Conservation (phyloP, 2,888 invertebrate species). For the Candidula unifasciata region DNA sequence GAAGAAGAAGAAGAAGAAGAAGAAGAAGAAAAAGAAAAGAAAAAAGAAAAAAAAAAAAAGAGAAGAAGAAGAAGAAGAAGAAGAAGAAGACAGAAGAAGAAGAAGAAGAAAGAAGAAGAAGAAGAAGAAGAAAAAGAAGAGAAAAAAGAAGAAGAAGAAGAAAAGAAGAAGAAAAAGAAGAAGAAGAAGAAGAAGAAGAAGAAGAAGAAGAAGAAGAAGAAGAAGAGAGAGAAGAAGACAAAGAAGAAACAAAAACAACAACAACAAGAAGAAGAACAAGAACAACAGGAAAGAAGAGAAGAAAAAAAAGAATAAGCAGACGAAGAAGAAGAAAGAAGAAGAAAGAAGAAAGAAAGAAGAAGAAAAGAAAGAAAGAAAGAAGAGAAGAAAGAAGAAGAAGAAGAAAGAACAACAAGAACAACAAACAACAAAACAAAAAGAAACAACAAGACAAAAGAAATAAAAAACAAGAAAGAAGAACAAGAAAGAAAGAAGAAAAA, state of each 20-base stretch:
- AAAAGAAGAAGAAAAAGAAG: not conserved
- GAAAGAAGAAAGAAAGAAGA: conserved; percentile 1
- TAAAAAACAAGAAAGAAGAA: too few relatives aligned
- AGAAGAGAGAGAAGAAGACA: not conserved
- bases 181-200: not conserved
- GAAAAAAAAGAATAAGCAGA: too few relatives aligned
- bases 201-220: not conserved
- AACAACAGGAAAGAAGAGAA: too few relatives aligned
- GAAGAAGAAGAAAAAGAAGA: too few relatives aligned
- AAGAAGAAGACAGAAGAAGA: too few relatives aligned
- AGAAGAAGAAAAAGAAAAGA: not conserved
- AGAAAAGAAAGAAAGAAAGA: not conserved
- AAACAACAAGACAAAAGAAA: too few relatives aligned
- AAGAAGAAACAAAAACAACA: too few relatives aligned
- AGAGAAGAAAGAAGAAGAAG: not conserved
- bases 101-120: not conserved
- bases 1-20: not conserved
- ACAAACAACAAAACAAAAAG: too few relatives aligned
- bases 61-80: not conserved
- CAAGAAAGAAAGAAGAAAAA: too few relatives aligned
- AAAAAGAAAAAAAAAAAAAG: too few relatives aligned
- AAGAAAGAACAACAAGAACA: not conserved
- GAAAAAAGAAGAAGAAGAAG: not conserved
- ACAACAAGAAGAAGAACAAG: not conserved
- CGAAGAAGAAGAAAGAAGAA: not conserved